These are phyloP conservation scores for Cerceris ruficornis DNA, from an alignment of 2,888 invertebrate genomes.

Conservation along the genomic window DNA sequence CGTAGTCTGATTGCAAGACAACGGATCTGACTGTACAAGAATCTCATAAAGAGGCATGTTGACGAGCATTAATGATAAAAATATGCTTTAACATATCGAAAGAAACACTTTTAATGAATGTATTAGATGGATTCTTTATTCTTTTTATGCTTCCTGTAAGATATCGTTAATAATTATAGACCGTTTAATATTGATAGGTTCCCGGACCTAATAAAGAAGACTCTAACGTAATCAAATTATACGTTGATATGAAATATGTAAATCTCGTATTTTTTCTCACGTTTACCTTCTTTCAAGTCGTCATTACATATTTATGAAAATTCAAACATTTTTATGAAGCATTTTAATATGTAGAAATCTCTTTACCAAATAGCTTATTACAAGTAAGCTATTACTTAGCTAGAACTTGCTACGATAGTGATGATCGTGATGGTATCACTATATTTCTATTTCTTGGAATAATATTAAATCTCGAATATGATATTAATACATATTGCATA, in stretches of 20 bases:
- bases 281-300: slow-evolving; percentile 25
- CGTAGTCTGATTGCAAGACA: neutral
- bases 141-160: slow-evolving; percentile 32
- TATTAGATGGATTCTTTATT: slow-evolving; percentile 17
- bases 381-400: slow-evolving; percentile 11
- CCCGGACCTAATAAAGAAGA: slow-evolving; percentile 15
- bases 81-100: slow-evolving; percentile 26
- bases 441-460: neutral
- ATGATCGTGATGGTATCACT: neutral
- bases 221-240: slow-evolving; percentile 11
- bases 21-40: neutral
- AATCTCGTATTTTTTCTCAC: slow-evolving; percentile 10
- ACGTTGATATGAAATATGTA: slow-evolving; percentile 13
- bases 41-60: neutral
- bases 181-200: slow-evolving; percentile 21
- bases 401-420: neutral
- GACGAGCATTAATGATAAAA: neutral
- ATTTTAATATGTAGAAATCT: slow-evolving; percentile 12
- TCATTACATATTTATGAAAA: slow-evolving; percentile 21
- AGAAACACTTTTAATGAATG: slow-evolving; percentile 7
- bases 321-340: slow-evolving; percentile 9
- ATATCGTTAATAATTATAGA: slow-evolving; percentile 19
- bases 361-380: slow-evolving; percentile 7
- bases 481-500: neutral
- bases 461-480: neutral